A percentile compares a stretch with the other conserved stretches of the same genome.
Evolutionary conservation across 1,140 invertebrate species (phyloP).

Genomic region (Dufourea novaeangliae): DNA sequence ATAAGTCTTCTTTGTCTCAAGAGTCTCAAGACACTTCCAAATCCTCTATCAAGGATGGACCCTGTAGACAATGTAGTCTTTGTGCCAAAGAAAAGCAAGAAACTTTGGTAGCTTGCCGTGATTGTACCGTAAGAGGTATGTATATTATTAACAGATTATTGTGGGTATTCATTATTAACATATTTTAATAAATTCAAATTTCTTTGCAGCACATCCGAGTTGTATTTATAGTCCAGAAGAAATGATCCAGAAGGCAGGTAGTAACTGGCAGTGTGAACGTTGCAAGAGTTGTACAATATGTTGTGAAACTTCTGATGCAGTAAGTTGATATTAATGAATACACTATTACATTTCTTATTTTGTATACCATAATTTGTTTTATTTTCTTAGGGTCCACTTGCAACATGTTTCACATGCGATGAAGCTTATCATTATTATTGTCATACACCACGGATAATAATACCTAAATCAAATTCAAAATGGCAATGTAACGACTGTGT

Average conservation of each 20-base stretch:
- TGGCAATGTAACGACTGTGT: slow-evolving; percentile 77
- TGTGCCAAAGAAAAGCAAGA: slow-evolving; percentile 83
- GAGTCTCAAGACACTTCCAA: slow-evolving; percentile 75
- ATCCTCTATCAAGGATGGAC: slow-evolving; percentile 76
- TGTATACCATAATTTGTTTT: slow-evolving; percentile 27
- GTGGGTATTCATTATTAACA: not conserved
- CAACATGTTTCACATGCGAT: slow-evolving; percentile 91
- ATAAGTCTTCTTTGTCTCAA: slow-evolving; percentile 78
- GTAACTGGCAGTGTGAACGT: slow-evolving; percentile 88
- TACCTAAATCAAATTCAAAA: slow-evolving; percentile 69
- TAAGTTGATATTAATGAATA: slow-evolving; percentile 79
- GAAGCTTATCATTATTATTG: slow-evolving; percentile 91
- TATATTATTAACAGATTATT: slow-evolving; percentile 22
- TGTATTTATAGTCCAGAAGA: slow-evolving; percentile 86
- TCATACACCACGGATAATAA: slow-evolving; percentile 84
- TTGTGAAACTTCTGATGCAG: slow-evolving; percentile 87
- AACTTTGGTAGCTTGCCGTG: slow-evolving; percentile 87
- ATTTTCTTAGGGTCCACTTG: slow-evolving; percentile 80
- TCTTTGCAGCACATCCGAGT: slow-evolving; percentile 84
- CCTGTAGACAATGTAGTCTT: slow-evolving; percentile 80
- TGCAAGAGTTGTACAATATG: slow-evolving; percentile 88
- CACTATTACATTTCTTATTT: slow-evolving; percentile 34
- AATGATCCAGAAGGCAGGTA: slow-evolving; percentile 85
- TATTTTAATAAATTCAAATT: slow-evolving; percentile 18
- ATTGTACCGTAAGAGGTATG: slow-evolving; percentile 90